Evolutionary conservation across 2,797 vertebrate genomes (phyloP).

Genomic region (Phoxinus dragarum): DNA sequence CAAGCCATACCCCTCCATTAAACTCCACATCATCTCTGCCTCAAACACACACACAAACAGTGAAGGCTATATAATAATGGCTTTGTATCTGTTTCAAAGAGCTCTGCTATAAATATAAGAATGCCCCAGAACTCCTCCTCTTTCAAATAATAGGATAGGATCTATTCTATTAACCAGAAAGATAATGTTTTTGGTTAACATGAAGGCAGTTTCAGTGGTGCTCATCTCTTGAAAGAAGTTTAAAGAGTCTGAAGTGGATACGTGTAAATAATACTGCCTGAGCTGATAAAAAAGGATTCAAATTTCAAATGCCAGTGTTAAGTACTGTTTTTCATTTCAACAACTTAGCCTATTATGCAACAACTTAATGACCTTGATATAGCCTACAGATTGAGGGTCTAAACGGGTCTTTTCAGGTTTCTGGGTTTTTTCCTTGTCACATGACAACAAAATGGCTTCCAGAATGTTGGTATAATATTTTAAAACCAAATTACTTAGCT

Average conservation of each 20-base stretch:
- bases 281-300: background rate
- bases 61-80: constrained; percentile 52
- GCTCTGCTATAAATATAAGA: constrained; percentile 41
- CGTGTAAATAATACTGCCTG: background rate
- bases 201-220: background rate
- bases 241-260: background rate
- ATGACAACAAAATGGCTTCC: constrained; percentile 37
- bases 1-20: constrained; percentile 76
- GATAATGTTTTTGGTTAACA: constrained; percentile 27
- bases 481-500: background rate
- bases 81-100: constrained; percentile 47
- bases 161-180: constrained; percentile 24
- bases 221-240: background rate
- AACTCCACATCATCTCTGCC: constrained; percentile 54
- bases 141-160: constrained; percentile 34
- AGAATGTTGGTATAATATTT: background rate
- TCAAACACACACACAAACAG: constrained; percentile 47
- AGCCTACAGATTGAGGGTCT: background rate
- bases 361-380: background rate
- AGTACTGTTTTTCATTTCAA: background rate
- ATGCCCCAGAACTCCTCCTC: constrained; percentile 21
- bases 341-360: background rate
- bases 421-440: constrained; percentile 14
- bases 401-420: background rate
- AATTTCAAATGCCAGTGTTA: background rate